These are phyloP conservation scores for Petrocephalus sullivani DNA, from an alignment of 2,797 vertebrate species.

Conservation along the genomic window DNA sequence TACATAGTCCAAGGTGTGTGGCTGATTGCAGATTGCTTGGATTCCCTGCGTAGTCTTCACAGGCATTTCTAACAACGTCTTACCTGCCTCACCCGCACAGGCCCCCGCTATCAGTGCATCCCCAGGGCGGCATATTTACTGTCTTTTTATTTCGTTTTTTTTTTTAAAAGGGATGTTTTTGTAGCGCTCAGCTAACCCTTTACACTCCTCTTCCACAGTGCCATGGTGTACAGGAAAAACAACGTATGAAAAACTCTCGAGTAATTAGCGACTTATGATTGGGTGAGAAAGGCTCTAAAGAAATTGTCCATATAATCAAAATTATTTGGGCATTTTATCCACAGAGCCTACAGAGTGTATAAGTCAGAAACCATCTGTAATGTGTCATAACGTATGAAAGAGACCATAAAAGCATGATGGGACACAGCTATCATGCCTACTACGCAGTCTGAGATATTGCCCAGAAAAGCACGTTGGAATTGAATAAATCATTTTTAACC, in stretches of 20 bases:
- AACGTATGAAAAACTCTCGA: background rate
- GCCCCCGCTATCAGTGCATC: background rate
- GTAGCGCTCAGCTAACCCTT: background rate
- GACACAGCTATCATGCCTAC: background rate
- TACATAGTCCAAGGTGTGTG: background rate
- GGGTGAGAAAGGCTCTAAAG: background rate
- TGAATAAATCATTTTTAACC: background rate
- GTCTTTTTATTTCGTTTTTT: background rate
- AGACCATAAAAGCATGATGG: background rate
- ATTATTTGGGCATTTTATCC: background rate
- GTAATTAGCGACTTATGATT: background rate
- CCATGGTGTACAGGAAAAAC: background rate
- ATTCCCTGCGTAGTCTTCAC: background rate
- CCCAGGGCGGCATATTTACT: background rate
- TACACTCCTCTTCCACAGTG: background rate
- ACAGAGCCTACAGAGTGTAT: background rate
- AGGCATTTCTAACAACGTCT: background rate
- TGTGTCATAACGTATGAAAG: background rate
- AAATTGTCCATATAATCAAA: background rate
- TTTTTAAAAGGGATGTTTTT: background rate
- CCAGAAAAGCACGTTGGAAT: background rate
- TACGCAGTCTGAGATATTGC: background rate
- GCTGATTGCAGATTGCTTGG: background rate
- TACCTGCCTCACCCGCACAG: background rate
- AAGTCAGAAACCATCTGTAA: background rate